Evolutionary conservation across 92 coral and sea anemone species (phyloP).

Genomic region (Heliopora coerulea): DNA sequence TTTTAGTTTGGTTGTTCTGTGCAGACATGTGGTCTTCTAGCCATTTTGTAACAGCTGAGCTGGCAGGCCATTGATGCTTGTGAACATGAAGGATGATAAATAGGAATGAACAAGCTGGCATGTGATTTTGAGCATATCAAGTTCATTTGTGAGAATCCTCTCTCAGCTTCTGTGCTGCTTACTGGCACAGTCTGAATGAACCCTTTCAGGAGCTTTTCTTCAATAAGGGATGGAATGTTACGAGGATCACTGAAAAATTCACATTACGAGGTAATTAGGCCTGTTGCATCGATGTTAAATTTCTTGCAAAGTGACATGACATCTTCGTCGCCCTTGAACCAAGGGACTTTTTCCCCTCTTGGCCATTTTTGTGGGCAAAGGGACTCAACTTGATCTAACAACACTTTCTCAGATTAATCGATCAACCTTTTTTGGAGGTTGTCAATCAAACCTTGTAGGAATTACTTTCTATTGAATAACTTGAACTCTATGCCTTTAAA

Average conservation of each 20-base stretch:
- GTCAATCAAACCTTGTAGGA: constrained; percentile 31
- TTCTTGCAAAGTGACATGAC: constrained; percentile 33
- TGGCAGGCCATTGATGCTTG: background rate
- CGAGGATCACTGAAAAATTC: constrained; percentile 40
- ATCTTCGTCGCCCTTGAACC: constrained; percentile 36
- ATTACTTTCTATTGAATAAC: constrained; percentile 29
- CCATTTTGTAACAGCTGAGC: constrained; percentile 28
- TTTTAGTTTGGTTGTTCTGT: constrained; percentile 1
- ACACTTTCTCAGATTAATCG: constrained; percentile 25
- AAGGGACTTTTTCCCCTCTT: constrained; percentile 34
- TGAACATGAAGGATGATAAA: too few relatives aligned
- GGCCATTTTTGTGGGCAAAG: constrained; percentile 39
- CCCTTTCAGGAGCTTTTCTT: constrained; percentile 7
- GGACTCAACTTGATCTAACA: constrained; percentile 25
- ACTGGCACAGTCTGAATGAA: too few relatives aligned
- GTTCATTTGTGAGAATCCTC: constrained; percentile 37
- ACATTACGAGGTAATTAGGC: constrained; percentile 23
- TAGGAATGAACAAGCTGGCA: background rate
- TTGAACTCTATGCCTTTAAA: constrained; percentile 16
- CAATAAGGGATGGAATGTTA: constrained; percentile 23
- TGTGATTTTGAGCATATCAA: constrained; percentile 20
- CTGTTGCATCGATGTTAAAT: constrained; percentile 22
- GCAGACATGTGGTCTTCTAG: constrained; percentile 34
- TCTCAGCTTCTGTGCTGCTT: constrained; percentile 24
- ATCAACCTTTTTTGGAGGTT: constrained; percentile 24